Evolutionary conservation across 2,888 invertebrate species (phyloP), one percentile per base, ranked within the genome.

Genomic region (Agrochola circellaris): DNA sequence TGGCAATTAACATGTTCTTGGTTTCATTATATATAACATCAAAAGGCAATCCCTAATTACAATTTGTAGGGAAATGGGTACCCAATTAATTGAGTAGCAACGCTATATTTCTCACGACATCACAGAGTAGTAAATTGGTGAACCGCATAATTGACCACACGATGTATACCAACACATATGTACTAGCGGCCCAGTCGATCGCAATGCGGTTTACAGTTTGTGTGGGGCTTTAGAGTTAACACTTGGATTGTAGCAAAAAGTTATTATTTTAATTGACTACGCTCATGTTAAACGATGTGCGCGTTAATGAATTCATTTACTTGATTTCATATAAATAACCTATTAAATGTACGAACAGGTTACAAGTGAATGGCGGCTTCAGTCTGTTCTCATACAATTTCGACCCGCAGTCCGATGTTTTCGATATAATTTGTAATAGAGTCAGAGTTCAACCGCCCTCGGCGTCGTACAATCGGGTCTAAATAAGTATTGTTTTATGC

Each of bases 131-230:
- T 77, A 72, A 83, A 83, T 77, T 74, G 85, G 87, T 76, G 75
- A 77, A 82, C 87, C 87, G 72, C 85, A 85, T 87, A 87, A 85
- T 89, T 87, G 78, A 76, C 82, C 85, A 75, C 75, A 86, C 69
- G 58, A 58, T 48, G 70, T 87, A 54, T 83, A 84, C 30, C 38
- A 66, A 77, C 75, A 62, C 64, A 70, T 62, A 58, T 17, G 60
- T 82, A 58, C 65, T 54, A 51, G 58, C 45, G 75, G 64, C 48
- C 62, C 51, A 75, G 61, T 73, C 75, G 61, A 78, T 82, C 70
- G 85, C 77, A 82, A 73, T 87, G 76, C 73, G 87, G 85, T 77
- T 75, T 71, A 70, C 26, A 73, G 61, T 74, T 77, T 62, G 64
- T 74, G 66, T n/a, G 60, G 64, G 62, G 42, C 66, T 77, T 75